phyloP scores from a whole-genome alignment of 1,140 invertebrate genomes.

The Camponotus floridanus region DNA sequence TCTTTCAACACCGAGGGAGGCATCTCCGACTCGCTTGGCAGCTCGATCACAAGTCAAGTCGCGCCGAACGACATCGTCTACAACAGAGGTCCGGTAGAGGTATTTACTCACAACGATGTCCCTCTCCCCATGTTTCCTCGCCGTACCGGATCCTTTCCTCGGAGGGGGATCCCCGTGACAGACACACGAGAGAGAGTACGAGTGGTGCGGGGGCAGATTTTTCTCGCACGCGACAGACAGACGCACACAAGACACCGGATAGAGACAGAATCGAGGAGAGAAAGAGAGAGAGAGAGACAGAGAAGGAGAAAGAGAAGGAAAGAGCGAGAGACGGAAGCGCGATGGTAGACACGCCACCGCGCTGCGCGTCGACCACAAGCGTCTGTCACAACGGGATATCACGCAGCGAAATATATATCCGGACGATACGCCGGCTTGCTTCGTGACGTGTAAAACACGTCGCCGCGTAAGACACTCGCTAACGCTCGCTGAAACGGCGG shows the following conservation, averaged over 20 bases:
- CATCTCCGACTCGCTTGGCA: not conserved
- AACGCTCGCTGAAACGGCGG: not conserved
- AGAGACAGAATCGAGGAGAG: slow-evolving; percentile 14
- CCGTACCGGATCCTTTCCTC: slow-evolving; percentile 69
- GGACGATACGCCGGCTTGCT: no score
- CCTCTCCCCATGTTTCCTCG: slow-evolving; percentile 78
- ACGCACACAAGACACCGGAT: not conserved
- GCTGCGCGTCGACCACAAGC: slow-evolving; percentile 41
- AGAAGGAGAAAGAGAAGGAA: slow-evolving; percentile 24
- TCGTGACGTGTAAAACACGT: no score
- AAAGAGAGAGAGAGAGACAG: not conserved
- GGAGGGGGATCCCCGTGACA: slow-evolving; percentile 59
- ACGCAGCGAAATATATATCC: no score
- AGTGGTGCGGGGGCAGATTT: slow-evolving; percentile 55
- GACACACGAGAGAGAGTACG: slow-evolving; percentile 39
- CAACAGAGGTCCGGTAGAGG: slow-evolving; percentile 48
- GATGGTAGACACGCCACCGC: slow-evolving; percentile 42
- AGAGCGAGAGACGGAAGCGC: slow-evolving; percentile 60
- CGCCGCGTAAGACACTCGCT: no score
- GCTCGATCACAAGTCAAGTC: not conserved
- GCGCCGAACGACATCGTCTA: not conserved
- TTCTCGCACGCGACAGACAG: slow-evolving; percentile 42
- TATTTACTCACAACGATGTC: slow-evolving; percentile 80
- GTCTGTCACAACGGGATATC: slow-evolving; percentile 11
- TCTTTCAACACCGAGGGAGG: not conserved